These are phyloP conservation scores for Drosophila mimetica DNA, from an alignment of 2,888 invertebrate species.

Conservation along the genomic window DNA sequence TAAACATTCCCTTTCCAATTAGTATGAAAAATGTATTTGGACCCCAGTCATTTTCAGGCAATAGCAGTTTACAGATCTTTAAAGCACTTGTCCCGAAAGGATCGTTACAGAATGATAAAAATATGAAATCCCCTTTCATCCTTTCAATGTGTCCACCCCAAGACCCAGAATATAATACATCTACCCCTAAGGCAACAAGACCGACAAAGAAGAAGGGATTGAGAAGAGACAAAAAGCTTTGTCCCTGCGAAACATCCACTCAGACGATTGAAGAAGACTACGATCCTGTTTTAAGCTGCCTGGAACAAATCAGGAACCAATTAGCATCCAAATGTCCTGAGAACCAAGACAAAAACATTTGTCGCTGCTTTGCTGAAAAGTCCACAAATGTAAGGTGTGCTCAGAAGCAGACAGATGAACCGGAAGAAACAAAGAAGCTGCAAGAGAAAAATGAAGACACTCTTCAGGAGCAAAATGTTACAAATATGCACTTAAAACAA, in stretches of 20 bases:
- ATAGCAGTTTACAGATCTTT: not conserved
- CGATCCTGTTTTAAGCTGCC: conserved; percentile 14
- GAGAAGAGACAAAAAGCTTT: not conserved
- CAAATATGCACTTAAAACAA: not conserved
- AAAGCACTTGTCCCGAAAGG: not conserved
- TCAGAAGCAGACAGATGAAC: not conserved
- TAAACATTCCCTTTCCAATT: conserved; percentile 45
- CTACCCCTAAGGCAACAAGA: not conserved
- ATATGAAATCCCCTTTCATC: not conserved
- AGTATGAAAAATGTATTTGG: conserved; percentile 30
- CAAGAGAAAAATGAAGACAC: no score
- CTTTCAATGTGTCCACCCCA: not conserved
- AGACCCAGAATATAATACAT: not conserved
- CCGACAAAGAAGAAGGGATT: not conserved
- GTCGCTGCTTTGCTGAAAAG: conserved; percentile 30
- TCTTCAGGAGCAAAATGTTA: not conserved
- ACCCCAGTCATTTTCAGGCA: not conserved
- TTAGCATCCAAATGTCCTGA: conserved; percentile 2
- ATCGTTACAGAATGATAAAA: not conserved
- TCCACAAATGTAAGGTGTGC: conserved; percentile 6
- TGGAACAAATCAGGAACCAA: conserved; percentile 22
- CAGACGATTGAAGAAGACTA: conserved; percentile 14
- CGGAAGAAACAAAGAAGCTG: no score
- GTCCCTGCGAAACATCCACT: conserved; percentile 21
- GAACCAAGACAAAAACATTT: no score